Percentiles rank a stretch among this genome's conserved stretches.
These are phyloP conservation scores for Gastrophryne carolinensis DNA, from an alignment of 2,797 vertebrate species.

Conservation along the genomic window DNA sequence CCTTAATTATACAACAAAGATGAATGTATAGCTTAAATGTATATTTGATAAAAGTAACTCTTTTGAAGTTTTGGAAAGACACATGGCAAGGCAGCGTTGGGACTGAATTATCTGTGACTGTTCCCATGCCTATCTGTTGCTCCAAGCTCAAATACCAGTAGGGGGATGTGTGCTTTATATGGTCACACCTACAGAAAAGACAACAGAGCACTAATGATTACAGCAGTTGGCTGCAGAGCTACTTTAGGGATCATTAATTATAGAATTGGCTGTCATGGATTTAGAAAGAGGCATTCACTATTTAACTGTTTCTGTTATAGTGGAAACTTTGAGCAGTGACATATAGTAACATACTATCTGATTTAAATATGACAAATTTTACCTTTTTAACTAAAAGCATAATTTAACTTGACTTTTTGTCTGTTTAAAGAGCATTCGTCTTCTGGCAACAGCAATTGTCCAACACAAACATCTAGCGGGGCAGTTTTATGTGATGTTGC, in stretches of 20 bases:
- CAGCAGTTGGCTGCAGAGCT: conserved; percentile 4
- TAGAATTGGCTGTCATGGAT: background rate
- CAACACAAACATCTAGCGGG: background rate
- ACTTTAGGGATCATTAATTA: conserved; percentile 15
- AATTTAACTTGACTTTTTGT: background rate
- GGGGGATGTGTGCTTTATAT: background rate
- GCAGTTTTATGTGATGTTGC: background rate
- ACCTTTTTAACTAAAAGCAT: too few relatives aligned
- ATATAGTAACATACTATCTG: background rate
- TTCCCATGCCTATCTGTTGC: conserved; percentile 2
- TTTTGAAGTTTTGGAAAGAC: too few relatives aligned
- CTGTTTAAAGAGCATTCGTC: background rate
- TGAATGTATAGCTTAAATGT: background rate
- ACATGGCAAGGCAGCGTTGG: too few relatives aligned
- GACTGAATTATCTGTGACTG: too few relatives aligned
- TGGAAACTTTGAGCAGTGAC: background rate
- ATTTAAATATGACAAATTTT: too few relatives aligned
- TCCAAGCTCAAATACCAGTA: background rate
- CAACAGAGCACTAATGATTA: background rate
- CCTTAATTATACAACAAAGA: background rate
- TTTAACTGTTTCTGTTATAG: background rate
- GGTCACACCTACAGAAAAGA: conserved; percentile 6
- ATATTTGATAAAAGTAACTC: background rate
- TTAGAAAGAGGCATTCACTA: background rate
- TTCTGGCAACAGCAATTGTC: background rate